Evolutionary conservation across 2,797 vertebrate genomes (phyloP).

Genomic region (Falco berigora): DNA sequence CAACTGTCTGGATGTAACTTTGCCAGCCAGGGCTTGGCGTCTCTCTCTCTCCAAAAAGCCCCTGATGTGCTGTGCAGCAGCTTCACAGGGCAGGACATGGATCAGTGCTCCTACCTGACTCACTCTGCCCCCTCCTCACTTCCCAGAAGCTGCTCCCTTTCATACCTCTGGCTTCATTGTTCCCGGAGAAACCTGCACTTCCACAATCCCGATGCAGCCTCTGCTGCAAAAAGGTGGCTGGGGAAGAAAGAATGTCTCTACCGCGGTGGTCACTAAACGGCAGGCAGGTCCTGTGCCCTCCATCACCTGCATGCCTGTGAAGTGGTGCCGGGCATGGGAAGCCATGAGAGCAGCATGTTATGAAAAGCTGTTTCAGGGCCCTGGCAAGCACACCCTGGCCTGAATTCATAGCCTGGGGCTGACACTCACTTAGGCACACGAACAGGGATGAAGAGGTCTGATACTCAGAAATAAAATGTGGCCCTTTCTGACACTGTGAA

Average conservation of each 20-base stretch:
- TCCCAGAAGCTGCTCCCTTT: background rate
- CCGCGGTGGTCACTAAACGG: background rate
- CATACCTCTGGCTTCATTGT: background rate
- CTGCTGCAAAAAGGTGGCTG: background rate
- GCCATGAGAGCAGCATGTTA: background rate
- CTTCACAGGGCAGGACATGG: background rate
- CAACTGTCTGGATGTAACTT: background rate
- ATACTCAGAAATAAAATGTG: background rate
- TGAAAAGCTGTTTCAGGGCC: background rate
- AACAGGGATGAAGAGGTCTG: background rate
- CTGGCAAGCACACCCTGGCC: background rate
- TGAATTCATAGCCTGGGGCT: background rate
- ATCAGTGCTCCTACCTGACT: background rate
- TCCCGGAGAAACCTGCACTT: background rate
- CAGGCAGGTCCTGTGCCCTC: background rate
- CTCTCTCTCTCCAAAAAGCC: background rate
- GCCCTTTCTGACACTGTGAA: background rate
- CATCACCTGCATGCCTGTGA: accelerated
- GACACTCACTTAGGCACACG: background rate
- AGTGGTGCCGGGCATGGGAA: background rate
- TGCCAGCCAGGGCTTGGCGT: background rate
- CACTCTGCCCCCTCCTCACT: background rate
- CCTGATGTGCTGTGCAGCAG: background rate
- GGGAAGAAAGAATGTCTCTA: background rate
- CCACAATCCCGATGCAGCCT: background rate